These are phyloP conservation scores for Spizaetus ornatus DNA, from an alignment of 2,113 vertebrate species.

Conservation along the genomic window DNA sequence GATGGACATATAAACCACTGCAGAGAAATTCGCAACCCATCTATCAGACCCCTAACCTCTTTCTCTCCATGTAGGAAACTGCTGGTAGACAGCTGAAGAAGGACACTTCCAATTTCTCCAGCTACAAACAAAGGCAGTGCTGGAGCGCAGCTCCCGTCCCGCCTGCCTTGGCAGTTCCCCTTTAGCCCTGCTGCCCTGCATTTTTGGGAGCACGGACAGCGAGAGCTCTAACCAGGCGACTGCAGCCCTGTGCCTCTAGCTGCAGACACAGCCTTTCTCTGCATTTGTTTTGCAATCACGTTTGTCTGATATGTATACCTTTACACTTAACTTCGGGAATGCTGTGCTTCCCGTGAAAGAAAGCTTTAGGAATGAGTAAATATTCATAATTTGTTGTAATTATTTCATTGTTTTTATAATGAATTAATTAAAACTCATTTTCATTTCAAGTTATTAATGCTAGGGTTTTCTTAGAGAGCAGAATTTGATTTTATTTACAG, in stretches of 20 bases:
- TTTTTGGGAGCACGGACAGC: not conserved
- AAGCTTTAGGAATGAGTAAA: not conserved
- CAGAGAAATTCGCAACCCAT: not conserved
- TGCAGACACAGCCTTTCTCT: not conserved
- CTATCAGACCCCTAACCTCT: not conserved
- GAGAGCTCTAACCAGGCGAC: no score
- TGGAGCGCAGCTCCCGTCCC: not conserved
- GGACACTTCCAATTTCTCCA: not conserved
- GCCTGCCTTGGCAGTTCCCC: not conserved
- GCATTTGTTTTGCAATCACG: not conserved
- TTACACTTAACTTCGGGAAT: not conserved
- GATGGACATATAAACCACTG: not conserved
- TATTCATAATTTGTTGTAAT: not conserved
- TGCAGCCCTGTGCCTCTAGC: not conserved
- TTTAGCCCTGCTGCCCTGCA: not conserved
- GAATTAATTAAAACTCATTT: not conserved
- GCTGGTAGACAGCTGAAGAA: not conserved
- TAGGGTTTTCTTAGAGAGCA: not conserved
- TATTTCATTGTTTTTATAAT: not conserved
- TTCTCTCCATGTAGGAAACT: not conserved
- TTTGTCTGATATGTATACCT: not conserved
- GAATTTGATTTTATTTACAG: not conserved
- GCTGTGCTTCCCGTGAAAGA: not conserved
- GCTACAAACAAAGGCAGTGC: fast-evolving
- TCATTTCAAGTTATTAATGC: not conserved